These are phyloP conservation scores for Pristionchus entomophagus DNA, from an alignment of 2,888 invertebrate species.

Conservation along the genomic window DNA sequence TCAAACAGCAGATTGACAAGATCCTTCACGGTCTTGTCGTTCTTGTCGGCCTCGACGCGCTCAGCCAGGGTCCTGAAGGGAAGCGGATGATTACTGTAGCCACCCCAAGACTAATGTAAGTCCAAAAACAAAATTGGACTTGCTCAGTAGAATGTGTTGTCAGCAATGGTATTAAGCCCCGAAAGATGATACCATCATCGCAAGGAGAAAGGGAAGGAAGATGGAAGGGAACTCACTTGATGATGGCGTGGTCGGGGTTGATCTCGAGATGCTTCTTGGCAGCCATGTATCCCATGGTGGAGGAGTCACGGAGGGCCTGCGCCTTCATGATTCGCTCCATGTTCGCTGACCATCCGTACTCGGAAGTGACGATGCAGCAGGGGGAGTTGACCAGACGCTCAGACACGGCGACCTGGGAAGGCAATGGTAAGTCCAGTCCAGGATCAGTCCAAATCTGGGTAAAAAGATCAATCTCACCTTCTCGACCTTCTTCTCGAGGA, in stretches of 20 bases:
- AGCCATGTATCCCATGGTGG: conserved; percentile 99
- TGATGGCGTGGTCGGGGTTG: conserved; percentile 94
- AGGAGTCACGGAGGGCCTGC: conserved; percentile 94
- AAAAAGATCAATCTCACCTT: conserved; percentile 80
- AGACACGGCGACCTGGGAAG: conserved; percentile 86
- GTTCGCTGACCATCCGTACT: conserved; percentile 99
- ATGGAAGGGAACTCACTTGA: conserved; percentile 88
- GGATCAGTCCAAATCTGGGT: too few relatives aligned
- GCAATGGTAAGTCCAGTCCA: too few relatives aligned
- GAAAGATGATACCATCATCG: background rate
- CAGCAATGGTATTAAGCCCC: background rate
- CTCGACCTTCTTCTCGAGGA: conserved; percentile 97
- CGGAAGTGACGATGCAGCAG: conserved; percentile 98
- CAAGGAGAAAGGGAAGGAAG: too few relatives aligned
- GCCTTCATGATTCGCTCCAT: conserved; percentile 99
- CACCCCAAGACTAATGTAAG: background rate
- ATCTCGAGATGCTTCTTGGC: conserved; percentile 99
- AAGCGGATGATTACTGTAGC: background rate
- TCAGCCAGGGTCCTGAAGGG: conserved; percentile 71
- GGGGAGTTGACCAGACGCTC: conserved; percentile 97
- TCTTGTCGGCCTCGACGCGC: conserved; percentile 95
- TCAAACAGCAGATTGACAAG: conserved; percentile 94
- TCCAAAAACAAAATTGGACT: too few relatives aligned
- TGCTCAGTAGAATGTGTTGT: too few relatives aligned
- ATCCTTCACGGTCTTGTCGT: conserved; percentile 97